phyloP scores from a whole-genome alignment of 1,140 invertebrate genomes.

The Wiebesia pumilae region DNA sequence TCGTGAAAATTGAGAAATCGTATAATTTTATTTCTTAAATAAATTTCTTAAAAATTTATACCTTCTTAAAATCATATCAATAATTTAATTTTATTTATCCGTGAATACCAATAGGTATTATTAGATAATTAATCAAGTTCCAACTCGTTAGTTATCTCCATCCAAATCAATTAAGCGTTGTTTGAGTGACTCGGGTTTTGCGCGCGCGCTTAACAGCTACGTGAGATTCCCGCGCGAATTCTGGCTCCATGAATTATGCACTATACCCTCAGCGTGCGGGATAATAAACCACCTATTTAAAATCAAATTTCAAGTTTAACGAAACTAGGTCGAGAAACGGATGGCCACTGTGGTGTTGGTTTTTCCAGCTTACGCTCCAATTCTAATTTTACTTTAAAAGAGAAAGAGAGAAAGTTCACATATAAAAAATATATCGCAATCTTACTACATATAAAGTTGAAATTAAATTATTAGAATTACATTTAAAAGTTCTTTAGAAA shows the following conservation, averaged over 20 bases:
- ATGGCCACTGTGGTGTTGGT: neutral
- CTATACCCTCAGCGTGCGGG: neutral
- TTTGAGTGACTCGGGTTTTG: neutral
- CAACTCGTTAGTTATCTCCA: neutral
- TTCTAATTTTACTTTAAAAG: conserved; percentile 33
- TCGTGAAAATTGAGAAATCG: too few species aligned
- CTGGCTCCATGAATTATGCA: conserved; percentile 37
- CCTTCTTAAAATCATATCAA: neutral
- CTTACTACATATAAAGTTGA: neutral
- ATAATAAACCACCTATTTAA: conserved; percentile 47
- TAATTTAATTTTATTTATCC: neutral
- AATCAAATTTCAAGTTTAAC: conserved; percentile 43
- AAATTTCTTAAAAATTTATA: neutral
- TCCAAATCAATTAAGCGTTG: conserved; percentile 31
- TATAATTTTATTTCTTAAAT: too few species aligned
- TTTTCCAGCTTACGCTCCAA: conserved; percentile 5
- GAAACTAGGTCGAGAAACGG: conserved; percentile 35
- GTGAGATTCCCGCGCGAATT: neutral
- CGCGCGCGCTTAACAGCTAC: neutral
- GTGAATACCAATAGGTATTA: neutral
- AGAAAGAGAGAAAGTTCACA: neutral
- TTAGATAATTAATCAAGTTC: conserved; percentile 33
- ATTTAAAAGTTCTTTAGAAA: neutral
- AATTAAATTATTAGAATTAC: neutral
- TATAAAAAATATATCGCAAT: neutral